phyloP scores from a whole-genome alignment of 2,888 invertebrate genomes.

The Theretra japonica region DNA sequence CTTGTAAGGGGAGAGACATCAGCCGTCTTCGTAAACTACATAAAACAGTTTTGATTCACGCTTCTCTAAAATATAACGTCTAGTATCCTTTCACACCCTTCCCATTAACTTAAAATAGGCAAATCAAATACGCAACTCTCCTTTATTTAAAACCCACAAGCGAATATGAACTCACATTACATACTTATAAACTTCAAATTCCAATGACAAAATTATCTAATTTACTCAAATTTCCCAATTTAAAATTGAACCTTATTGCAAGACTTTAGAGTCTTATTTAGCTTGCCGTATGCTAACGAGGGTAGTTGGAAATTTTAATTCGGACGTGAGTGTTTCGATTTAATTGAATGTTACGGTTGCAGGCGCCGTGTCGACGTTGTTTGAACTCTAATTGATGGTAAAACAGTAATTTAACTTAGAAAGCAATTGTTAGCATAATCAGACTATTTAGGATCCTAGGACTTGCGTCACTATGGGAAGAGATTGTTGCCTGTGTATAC shows the following conservation, averaged over 20 bases:
- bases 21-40: too few relatives aligned
- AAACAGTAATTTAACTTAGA: not conserved
- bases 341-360: constrained; percentile 2
- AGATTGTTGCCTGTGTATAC: not conserved
- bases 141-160: not conserved
- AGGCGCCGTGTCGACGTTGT: constrained; percentile 18
- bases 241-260: not conserved
- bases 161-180: not conserved
- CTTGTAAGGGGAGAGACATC: too few relatives aligned
- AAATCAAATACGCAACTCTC: not conserved
- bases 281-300: constrained; percentile 1
- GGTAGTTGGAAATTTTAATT: constrained; percentile 18
- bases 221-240: not conserved
- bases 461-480: not conserved
- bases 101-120: not conserved
- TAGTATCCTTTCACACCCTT: not conserved
- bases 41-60: not conserved
- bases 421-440: not conserved
- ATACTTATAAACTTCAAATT: not conserved
- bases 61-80: not conserved
- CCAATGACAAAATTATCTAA: not conserved
- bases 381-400: constrained; percentile 10
- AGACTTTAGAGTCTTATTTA: not conserved
- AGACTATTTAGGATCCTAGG: not conserved
- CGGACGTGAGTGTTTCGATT: constrained; percentile 3